These are phyloP conservation scores for Echinops telfairi DNA, from an alignment of 2,113 vertebrate genomes.

Conservation along the genomic window DNA sequence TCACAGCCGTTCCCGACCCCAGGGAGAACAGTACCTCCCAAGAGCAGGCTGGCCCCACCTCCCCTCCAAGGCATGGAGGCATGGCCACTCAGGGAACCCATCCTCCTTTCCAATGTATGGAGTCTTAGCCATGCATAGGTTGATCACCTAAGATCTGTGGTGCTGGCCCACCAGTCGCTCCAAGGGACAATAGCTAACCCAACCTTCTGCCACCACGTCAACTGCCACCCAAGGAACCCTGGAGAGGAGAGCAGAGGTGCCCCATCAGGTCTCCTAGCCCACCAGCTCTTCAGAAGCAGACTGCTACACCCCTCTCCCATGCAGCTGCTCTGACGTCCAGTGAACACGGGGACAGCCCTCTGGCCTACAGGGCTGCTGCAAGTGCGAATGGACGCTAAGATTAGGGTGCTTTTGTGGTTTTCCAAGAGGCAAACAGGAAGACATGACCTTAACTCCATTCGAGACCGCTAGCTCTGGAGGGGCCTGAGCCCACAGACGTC, in stretches of 20 bases:
- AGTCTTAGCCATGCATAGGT: too few relatives aligned
- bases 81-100: too few relatives aligned
- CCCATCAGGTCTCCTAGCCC: not conserved
- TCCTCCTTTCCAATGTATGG: too few relatives aligned
- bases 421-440: not conserved
- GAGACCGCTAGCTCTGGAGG: not conserved
- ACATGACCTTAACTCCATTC: fast-evolving
- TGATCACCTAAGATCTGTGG: not conserved
- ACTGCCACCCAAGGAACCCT: not conserved
- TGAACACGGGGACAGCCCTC: not conserved
- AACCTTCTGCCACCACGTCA: not conserved
- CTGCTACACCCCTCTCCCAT: not conserved
- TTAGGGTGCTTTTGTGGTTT: not conserved
- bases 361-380: too few relatives aligned
- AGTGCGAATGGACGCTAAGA: not conserved
- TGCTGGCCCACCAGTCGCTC: not conserved
- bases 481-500: fast-evolving
- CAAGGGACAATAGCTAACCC: not conserved
- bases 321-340: not conserved
- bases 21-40: not conserved
- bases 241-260: not conserved
- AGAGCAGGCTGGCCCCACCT: not conserved
- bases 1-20: not conserved
- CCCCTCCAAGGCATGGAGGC: not conserved
- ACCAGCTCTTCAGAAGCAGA: not conserved